Percentiles rank a stretch among this genome's conserved stretches.
Evolutionary conservation across 1,140 invertebrate genomes (phyloP).

Genomic region (Drosophila kepulauana): DNA sequence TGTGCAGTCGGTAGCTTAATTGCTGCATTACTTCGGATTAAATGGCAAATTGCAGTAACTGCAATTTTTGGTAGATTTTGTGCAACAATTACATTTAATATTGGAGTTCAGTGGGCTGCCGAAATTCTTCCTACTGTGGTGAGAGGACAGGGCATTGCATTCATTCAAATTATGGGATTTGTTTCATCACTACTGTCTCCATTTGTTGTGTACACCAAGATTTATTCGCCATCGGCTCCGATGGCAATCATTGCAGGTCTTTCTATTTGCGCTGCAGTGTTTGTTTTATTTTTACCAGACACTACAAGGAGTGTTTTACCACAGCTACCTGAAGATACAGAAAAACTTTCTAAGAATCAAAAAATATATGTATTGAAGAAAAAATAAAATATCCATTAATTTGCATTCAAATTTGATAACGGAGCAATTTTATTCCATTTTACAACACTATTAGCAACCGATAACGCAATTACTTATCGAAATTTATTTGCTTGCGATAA

Average conservation of each 20-base stretch:
- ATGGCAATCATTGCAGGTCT: constrained; percentile 89
- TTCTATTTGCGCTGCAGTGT: constrained; percentile 89
- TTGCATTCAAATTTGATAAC: no score
- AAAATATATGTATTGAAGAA: not conserved
- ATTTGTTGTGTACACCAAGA: constrained; percentile 91
- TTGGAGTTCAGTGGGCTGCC: constrained; percentile 94
- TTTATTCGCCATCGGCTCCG: constrained; percentile 89
- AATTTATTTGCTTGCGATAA: no score
- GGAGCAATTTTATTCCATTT: no score
- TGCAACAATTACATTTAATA: constrained; percentile 94
- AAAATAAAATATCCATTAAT: not conserved
- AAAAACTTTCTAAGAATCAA: constrained; percentile 25
- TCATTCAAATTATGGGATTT: constrained; percentile 94
- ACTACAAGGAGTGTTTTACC: constrained; percentile 92
- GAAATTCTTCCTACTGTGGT: constrained; percentile 94
- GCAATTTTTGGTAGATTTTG: constrained; percentile 92
- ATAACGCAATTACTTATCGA: no score
- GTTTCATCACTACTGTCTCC: constrained; percentile 92
- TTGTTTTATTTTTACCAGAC: constrained; percentile 92
- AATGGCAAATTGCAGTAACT: constrained; percentile 88
- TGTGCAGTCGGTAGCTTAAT: constrained; percentile 92
- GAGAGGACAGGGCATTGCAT: constrained; percentile 91
- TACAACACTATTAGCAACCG: no score
- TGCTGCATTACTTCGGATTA: constrained; percentile 89
- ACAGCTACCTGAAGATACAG: constrained; percentile 86